Conservation (phyloP, 1,140 invertebrate species). For the Drosophila parvula region DNA sequence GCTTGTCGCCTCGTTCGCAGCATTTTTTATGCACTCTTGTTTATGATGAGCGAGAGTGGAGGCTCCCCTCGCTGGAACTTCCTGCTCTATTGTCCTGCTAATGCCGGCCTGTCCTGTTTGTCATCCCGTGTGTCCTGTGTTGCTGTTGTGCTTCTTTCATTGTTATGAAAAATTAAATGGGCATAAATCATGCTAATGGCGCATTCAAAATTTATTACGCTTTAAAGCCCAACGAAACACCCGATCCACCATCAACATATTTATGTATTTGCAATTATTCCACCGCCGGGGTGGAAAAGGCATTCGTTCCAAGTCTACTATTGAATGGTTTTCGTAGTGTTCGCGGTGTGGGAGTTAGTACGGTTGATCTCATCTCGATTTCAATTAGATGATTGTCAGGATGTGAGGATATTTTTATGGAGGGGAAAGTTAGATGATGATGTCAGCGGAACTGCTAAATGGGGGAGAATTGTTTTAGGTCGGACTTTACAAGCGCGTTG, state of each 20-base stretch:
- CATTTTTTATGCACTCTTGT: constrained; percentile 78
- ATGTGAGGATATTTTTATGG: constrained; percentile 49
- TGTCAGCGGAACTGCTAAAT: constrained; percentile 32
- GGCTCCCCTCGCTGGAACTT: constrained; percentile 10
- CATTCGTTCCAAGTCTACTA: constrained; percentile 38
- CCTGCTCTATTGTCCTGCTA: constrained; percentile 66
- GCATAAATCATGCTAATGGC: constrained; percentile 83
- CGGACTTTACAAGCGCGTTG: neutral
- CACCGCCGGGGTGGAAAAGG: constrained; percentile 25
- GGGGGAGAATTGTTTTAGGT: constrained; percentile 20
- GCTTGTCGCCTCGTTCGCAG: constrained; percentile 49
- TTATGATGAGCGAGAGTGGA: constrained; percentile 39
- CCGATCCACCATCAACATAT: constrained; percentile 59
- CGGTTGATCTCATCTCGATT: constrained; percentile 55
- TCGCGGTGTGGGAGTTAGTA: constrained; percentile 24
- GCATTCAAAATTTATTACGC: constrained; percentile 82
- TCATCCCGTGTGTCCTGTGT: constrained; percentile 48
- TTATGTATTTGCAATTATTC: constrained; percentile 72
- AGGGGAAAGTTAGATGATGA: constrained; percentile 30
- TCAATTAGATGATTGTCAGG: constrained; percentile 74
- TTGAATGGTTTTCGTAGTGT: constrained; percentile 26
- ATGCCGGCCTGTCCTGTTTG: constrained; percentile 62
- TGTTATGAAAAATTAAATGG: constrained; percentile 83
- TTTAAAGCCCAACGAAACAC: constrained; percentile 61
- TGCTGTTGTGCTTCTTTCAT: constrained; percentile 59